A percentile compares a stretch with the other conserved stretches of the same genome.
These are phyloP conservation scores for Trematomus bernacchii DNA, from an alignment of 2,797 vertebrate genomes.

Conservation along the genomic window DNA sequence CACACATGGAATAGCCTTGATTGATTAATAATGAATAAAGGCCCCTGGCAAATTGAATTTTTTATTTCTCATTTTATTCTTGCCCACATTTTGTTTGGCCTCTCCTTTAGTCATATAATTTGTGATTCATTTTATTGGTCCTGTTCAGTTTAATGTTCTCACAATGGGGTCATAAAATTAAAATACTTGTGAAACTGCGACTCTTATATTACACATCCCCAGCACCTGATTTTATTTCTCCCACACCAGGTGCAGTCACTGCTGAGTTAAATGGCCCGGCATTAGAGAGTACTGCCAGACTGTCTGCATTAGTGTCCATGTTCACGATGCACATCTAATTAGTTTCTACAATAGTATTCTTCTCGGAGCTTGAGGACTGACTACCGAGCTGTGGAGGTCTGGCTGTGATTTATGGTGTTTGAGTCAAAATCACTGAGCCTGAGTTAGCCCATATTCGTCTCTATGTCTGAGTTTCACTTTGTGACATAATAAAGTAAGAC, in stretches of 20 bases:
- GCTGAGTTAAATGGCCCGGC: constrained; percentile 68
- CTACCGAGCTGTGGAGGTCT: constrained; percentile 51
- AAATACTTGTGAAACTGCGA: constrained; percentile 49
- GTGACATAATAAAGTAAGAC: constrained; percentile 28
- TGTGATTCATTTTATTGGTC: constrained; percentile 64
- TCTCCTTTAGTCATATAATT: constrained; percentile 63
- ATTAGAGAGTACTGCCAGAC: constrained; percentile 58
- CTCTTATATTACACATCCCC: constrained; percentile 42
- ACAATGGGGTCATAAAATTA: constrained; percentile 61
- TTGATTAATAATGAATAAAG: constrained; percentile 84
- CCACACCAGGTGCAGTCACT: constrained; percentile 58
- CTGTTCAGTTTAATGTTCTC: constrained; percentile 61
- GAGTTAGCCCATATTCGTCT: constrained; percentile 29
- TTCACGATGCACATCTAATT: constrained; percentile 73
- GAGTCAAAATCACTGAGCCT: constrained; percentile 41
- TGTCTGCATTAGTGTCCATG: constrained; percentile 53
- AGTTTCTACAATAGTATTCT: constrained; percentile 66
- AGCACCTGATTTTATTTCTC: constrained; percentile 63
- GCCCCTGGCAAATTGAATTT: constrained; percentile 82
- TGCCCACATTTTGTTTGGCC: constrained; percentile 59
- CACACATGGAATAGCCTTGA: constrained; percentile 39
- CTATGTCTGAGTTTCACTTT: constrained; percentile 15
- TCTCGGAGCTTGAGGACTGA: constrained; percentile 54
- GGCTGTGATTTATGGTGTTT: constrained; percentile 67
- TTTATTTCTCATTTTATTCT: constrained; percentile 75